Evolutionary conservation across 2,113 vertebrate species (phyloP).

Genomic region (Brachyistius frenatus): DNA sequence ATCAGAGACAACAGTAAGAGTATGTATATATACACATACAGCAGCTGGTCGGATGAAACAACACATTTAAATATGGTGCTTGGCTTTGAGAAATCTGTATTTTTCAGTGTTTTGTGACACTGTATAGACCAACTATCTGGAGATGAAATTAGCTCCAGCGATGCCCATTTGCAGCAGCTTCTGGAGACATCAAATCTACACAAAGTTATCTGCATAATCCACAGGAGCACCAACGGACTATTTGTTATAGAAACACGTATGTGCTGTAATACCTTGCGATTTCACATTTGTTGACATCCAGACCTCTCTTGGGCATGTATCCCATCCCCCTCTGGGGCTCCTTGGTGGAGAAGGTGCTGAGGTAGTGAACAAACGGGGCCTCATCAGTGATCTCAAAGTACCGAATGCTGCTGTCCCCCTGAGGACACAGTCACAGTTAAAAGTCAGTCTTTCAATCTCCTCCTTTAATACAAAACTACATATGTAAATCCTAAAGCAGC

Average conservation of each 20-base stretch:
- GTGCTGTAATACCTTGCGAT: conserved; percentile 91
- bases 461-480: not conserved
- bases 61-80: no score
- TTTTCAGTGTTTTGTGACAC: no score
- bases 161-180: no score
- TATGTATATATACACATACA: no score
- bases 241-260: not conserved
- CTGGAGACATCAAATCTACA: not conserved
- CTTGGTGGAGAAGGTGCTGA: conserved; percentile 98
- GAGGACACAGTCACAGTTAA: conserved; percentile 34
- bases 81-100: no score
- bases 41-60: no score
- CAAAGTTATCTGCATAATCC: not conserved
- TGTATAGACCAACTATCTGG: no score
- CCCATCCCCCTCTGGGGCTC: conserved; percentile 99
- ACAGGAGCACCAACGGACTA: not conserved
- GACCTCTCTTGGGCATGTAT: conserved; percentile 97
- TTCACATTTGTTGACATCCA: conserved; percentile 99
- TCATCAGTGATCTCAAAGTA: conserved; percentile 99
- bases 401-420: conserved; percentile 99
- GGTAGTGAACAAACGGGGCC: conserved; percentile 97
- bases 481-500: not conserved
- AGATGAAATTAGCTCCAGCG: no score
- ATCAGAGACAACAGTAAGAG: not conserved
- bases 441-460: not conserved